These are phyloP conservation scores for Semibalanus balanoides DNA, from an alignment of 1,140 invertebrate genomes.

Conservation along the genomic window DNA sequence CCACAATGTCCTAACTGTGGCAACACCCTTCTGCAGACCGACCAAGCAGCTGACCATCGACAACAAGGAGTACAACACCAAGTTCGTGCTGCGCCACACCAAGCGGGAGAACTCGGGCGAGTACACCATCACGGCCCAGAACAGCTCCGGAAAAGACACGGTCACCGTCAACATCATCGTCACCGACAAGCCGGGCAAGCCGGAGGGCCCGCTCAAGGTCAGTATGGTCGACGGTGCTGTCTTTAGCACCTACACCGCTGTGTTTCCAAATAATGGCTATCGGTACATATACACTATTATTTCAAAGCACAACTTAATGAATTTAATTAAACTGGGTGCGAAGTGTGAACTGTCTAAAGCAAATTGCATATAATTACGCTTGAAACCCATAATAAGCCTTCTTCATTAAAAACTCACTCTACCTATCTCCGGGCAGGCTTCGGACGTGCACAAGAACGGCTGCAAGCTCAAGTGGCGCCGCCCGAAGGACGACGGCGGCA, in stretches of 20 bases:
- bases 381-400: no score
- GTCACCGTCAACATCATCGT: conserved; percentile 81
- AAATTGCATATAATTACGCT: no score
- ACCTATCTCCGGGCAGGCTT: no score
- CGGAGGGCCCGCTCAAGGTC: conserved; percentile 68
- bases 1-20: no score
- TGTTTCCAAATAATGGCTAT: no score
- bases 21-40: conserved; percentile 22
- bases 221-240: no score
- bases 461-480: conserved; percentile 89
- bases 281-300: no score
- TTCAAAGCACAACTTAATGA: no score
- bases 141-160: conserved; percentile 70
- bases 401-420: no score
- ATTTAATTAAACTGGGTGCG: no score
- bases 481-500: conserved; percentile 67
- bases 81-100: conserved; percentile 65
- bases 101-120: conserved; percentile 66
- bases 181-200: conserved; percentile 72
- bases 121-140: conserved; percentile 71
- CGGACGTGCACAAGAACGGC: conserved; percentile 81
- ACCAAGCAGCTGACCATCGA: conserved; percentile 58
- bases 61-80: conserved; percentile 73
- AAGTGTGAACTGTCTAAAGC: no score
- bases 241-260: no score